phyloP scores from a whole-genome alignment of 2,797 vertebrate genomes.

The Notoglanidium macrostoma region DNA sequence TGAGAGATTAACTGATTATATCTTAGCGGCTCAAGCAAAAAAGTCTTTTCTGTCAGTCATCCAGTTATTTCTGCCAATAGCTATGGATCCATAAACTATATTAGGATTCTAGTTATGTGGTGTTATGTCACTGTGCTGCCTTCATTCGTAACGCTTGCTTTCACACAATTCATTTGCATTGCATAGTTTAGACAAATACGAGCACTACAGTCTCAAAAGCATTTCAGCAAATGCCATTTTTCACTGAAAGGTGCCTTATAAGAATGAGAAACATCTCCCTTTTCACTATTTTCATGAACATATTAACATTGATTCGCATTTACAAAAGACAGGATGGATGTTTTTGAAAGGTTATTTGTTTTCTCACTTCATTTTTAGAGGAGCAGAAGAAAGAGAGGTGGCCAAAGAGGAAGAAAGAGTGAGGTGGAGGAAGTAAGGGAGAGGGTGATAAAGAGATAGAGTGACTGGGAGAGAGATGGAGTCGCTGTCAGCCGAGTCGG shows the following conservation, averaged over 20 bases:
- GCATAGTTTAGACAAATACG: neutral
- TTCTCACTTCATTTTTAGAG: slow-evolving; percentile 6
- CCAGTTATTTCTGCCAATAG: neutral
- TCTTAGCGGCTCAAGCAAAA: neutral
- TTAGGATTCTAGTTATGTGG: neutral
- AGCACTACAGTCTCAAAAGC: neutral
- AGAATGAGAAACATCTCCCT: neutral
- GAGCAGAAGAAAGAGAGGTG: neutral
- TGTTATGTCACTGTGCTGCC: neutral
- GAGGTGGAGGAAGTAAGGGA: slow-evolving; percentile 5
- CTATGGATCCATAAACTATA: neutral
- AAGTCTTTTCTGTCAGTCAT: neutral
- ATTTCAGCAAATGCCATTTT: neutral
- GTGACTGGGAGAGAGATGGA: slow-evolving; percentile 59
- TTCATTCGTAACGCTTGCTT: neutral
- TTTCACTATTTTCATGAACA: neutral
- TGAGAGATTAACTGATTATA: neutral
- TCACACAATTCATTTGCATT: neutral
- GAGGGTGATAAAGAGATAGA: neutral
- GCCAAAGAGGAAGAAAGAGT: slow-evolving; percentile 23
- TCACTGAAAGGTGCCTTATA: neutral
- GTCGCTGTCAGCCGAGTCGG: slow-evolving; percentile 75
- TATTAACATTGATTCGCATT: neutral
- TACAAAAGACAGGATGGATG: neutral
- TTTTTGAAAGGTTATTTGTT: neutral